A percentile compares a stretch with the other conserved stretches of the same genome.
These are phyloP conservation scores for Nyctalus aviator DNA, from an alignment of 2,797 vertebrate species.

Conservation along the genomic window DNA sequence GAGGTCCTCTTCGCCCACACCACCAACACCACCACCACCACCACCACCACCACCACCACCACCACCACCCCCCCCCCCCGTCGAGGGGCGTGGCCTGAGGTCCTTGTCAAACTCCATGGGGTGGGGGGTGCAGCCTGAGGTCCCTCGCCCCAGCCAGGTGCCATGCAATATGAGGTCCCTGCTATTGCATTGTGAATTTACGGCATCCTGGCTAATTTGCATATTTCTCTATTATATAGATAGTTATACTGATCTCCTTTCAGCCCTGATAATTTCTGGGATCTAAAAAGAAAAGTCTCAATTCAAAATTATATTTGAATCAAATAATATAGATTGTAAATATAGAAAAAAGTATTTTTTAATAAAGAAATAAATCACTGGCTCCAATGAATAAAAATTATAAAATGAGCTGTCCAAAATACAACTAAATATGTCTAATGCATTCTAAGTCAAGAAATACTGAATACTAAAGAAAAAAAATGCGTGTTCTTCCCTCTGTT, in stretches of 20 bases:
- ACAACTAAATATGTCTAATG: neutral
- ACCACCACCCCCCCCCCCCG: too few species aligned
- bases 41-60: too few species aligned
- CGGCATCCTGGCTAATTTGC: too few species aligned
- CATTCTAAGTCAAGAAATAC: slow-evolving; percentile 31
- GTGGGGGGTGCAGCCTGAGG: too few species aligned
- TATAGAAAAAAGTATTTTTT: neutral
- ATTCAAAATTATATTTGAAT: neutral
- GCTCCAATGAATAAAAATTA: neutral
- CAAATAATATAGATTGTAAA: slow-evolving; percentile 42
- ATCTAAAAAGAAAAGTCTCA: neutral
- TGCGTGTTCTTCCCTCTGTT: neutral
- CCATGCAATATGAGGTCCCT: too few species aligned
- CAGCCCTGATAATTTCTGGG: neutral
- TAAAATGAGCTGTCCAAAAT: slow-evolving; percentile 3
- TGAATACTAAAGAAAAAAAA: slow-evolving; percentile 3
- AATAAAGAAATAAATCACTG: neutral
- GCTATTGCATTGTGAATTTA: too few species aligned
- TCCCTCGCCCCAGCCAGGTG: too few species aligned
- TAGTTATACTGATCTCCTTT: neutral
- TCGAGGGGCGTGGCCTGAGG: too few species aligned
- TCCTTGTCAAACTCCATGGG: too few species aligned
- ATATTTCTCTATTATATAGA: too few species aligned
- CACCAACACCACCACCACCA: too few species aligned
- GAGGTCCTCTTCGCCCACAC: too few species aligned